Evolutionary conservation across 2,797 vertebrate species (phyloP).

Genomic region (Chrosomus eos): DNA sequence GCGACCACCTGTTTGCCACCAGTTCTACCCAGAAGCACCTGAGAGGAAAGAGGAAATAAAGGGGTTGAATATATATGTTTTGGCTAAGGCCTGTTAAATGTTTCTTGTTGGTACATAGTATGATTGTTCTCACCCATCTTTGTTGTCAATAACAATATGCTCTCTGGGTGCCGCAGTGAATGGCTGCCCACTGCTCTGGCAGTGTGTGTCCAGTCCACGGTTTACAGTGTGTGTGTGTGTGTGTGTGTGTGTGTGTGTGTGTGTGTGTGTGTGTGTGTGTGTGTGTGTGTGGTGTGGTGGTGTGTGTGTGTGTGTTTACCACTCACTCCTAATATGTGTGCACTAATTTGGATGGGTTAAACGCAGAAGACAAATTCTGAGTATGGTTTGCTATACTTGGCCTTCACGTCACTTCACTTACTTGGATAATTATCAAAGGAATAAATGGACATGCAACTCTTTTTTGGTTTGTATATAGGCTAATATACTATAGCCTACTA

Average conservation of each 20-base stretch:
- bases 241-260: no score
- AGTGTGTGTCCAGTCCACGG: no score
- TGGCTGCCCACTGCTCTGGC: no score
- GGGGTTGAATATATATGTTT: not conserved
- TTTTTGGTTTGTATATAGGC: not conserved
- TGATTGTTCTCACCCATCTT: slow-evolving; percentile 43
- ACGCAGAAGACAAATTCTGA: no score
- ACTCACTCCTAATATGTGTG: no score
- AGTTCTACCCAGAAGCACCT: slow-evolving; percentile 76
- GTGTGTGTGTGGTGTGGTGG: no score
- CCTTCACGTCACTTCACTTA: not conserved
- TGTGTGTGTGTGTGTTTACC: no score
- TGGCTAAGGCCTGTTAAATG: not conserved
- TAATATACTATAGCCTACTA: not conserved
- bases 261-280: no score
- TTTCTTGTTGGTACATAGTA: not conserved
- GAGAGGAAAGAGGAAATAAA: not conserved
- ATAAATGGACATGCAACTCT: not conserved
- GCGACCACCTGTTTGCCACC: slow-evolving; percentile 73
- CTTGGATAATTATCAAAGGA: not conserved
- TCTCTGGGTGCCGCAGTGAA: no score
- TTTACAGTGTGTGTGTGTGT: no score
- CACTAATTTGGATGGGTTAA: no score
- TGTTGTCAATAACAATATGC: slow-evolving; percentile 55
- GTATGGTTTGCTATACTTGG: not conserved